Base-by-base conservation (phyloP, 2,888 invertebrate species). In the Mesodorylaimus sp. region DNA sequence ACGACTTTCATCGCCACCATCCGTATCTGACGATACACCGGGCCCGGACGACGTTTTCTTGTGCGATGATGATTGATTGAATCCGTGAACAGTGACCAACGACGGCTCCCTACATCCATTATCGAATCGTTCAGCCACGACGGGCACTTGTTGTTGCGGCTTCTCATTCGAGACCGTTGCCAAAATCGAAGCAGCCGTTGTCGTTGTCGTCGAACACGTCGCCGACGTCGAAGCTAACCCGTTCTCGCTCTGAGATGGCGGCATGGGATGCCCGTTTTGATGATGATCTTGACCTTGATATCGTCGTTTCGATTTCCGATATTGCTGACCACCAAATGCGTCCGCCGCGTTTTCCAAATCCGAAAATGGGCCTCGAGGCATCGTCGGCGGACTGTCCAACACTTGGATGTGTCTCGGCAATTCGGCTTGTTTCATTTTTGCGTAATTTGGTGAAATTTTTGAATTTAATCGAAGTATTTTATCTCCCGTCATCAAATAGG, bases 401-500 rank as follows among this genome's bases (percentile, higher is more conserved):
- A 48, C 21, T 21, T 46, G 23, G 26, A 29, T 45, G 23, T 48
- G 48, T 3, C 2, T 46, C 10, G 48, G 48, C 19, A 48, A 28
- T 28, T 48, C 32, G 2, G 48, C 46, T 21, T 48, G 48, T 23
- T 43, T n/a, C n/a, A 61, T 60, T 55, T 60, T 59, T 2, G 63
- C 63, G 51, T 61, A 63, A 44, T 55, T 56, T 42, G 62, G 61
- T 25, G 61, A 62, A 24, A 64, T 58, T 46, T 63, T 60, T 19
- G 58, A 57, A 47, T 61, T 59, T 21, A 63, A 52, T 44, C 53
- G 55, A 28, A 61, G 54, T 39, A 61, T 63, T 47, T 61, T 58
- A 37, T 63, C 64, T 10, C 64, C 64, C 3, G 62, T 63, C 64
- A 64, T 65, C 25, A 64, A 58, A 52, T 59, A 64, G 10, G 64